A percentile compares a stretch with the other conserved stretches of the same genome.
These are phyloP conservation scores for Pantherophis guttatus DNA, from an alignment of 2,113 vertebrate genomes.

Conservation along the genomic window DNA sequence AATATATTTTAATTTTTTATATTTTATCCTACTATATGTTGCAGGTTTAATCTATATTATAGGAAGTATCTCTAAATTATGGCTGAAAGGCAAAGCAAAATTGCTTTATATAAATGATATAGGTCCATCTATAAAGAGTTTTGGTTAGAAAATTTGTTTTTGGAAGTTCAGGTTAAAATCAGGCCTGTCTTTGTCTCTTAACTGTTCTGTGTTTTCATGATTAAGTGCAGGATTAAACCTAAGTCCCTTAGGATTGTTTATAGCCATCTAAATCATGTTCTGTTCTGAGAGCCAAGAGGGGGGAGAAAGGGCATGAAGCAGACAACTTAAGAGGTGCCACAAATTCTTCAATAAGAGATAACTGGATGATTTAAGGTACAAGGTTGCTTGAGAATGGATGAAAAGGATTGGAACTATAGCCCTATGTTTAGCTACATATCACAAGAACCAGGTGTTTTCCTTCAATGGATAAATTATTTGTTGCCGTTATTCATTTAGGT, in stretches of 20 bases:
- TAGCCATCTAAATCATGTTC: background rate
- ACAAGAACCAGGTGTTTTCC: background rate
- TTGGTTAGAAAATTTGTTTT: background rate
- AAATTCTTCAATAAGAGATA: background rate
- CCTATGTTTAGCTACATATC: background rate
- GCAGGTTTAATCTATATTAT: background rate
- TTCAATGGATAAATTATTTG: background rate
- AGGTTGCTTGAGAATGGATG: background rate
- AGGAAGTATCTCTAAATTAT: background rate
- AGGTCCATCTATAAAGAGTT: background rate
- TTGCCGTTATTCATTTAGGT: background rate
- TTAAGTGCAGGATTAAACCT: background rate
- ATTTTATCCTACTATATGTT: background rate
- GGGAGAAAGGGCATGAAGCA: background rate
- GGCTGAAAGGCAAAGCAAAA: background rate
- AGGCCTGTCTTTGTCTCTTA: background rate
- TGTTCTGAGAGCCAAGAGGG: background rate
- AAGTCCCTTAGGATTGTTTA: background rate
- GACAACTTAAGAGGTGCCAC: background rate
- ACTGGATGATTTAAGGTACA: background rate
- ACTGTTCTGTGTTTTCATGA: background rate
- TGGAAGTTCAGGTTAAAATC: background rate
- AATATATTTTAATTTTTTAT: background rate
- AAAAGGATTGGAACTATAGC: background rate
- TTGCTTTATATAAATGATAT: background rate